Percentiles rank a stretch among this genome's conserved stretches.
These are phyloP conservation scores for Sminthurides aquaticus DNA, from an alignment of 2,888 invertebrate genomes.

Conservation along the genomic window DNA sequence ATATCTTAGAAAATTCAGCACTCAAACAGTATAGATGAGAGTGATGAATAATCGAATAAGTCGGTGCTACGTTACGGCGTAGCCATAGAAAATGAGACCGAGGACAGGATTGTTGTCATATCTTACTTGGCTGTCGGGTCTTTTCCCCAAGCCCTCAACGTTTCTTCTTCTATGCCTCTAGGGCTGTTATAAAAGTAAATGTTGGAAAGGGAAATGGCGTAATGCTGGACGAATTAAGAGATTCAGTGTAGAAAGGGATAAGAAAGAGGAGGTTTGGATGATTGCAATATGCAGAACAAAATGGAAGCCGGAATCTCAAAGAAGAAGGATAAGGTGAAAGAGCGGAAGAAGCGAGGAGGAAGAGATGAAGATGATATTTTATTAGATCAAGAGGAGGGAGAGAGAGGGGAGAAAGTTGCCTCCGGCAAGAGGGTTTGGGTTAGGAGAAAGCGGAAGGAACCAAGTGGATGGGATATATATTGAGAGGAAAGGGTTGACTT, in stretches of 20 bases:
- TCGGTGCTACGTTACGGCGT: not conserved
- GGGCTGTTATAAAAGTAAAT: too few relatives aligned
- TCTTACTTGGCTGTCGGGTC: too few relatives aligned
- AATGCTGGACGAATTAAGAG: not conserved
- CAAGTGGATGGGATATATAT: too few relatives aligned
- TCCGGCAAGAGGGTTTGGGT: not conserved
- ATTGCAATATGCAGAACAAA: too few relatives aligned
- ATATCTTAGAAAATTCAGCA: not conserved
- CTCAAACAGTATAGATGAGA: not conserved
- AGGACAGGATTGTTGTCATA: not conserved
- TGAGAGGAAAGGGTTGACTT: too few relatives aligned
- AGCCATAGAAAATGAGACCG: not conserved
- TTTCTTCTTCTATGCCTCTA: too few relatives aligned
- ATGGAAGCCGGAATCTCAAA: not conserved
- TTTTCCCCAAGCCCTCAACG: too few relatives aligned
- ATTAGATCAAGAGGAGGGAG: not conserved
- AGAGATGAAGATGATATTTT: not conserved
- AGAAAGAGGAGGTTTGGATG: not conserved
- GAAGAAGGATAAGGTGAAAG: not conserved
- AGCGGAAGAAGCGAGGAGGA: not conserved
- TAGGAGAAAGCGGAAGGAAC: not conserved
- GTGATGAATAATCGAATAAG: not conserved
- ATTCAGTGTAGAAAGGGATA: not conserved
- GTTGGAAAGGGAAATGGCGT: too few relatives aligned
- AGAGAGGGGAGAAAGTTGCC: not conserved